phyloP scores from a whole-genome alignment of 2,113 vertebrate genomes.

The Ciconia stormi region DNA sequence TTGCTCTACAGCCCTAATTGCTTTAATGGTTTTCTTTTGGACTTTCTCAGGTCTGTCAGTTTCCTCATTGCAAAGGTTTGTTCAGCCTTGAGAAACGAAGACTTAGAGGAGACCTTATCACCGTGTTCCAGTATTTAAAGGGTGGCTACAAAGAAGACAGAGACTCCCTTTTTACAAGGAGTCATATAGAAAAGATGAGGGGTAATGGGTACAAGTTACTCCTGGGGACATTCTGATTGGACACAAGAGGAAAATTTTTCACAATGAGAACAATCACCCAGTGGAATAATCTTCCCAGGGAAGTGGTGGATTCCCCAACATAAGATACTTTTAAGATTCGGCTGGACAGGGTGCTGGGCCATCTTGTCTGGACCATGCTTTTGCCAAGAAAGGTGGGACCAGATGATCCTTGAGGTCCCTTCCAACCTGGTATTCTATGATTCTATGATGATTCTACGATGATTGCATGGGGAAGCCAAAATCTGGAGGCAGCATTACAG shows the following conservation, averaged over 20 bases:
- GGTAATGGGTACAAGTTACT: neutral
- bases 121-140: neutral
- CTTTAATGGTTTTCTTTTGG: neutral
- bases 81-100: neutral
- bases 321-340: neutral
- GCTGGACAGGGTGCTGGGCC: neutral
- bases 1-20: neutral
- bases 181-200: neutral
- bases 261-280: neutral
- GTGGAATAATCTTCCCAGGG: neutral
- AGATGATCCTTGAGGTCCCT: neutral
- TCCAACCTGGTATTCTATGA: neutral
- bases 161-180: neutral
- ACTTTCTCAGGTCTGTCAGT: neutral
- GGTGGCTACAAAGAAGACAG: neutral
- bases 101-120: neutral
- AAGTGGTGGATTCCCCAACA: neutral
- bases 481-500: neutral
- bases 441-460: neutral
- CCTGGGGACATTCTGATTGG: neutral
- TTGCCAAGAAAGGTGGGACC: neutral
- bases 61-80: neutral
- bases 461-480: neutral
- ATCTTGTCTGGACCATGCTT: neutral
- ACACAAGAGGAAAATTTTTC: neutral